Percentiles rank a stretch among this genome's conserved stretches.
Conservation (phyloP, 2,888 invertebrate species). For the Pristionchus exspectatus region DNA sequence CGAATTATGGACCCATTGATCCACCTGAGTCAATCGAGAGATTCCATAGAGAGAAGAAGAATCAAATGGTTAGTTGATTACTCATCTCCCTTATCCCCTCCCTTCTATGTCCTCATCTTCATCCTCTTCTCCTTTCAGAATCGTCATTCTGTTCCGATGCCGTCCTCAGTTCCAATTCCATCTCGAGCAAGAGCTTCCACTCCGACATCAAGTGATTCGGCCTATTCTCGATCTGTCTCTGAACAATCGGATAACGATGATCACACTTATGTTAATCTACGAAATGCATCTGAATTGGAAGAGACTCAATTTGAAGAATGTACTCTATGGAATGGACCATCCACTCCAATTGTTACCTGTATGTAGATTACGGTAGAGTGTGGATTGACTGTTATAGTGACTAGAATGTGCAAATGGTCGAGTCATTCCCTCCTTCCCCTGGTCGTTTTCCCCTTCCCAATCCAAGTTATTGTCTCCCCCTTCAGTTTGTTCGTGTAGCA, state of each 20-base stretch:
- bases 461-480: background rate
- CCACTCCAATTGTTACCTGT: constrained; percentile 8
- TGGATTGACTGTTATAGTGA: constrained; percentile 34
- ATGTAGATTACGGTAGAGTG: constrained; percentile 38
- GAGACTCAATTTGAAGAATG: constrained; percentile 54
- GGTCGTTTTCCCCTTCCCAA: background rate
- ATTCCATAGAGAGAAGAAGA: constrained; percentile 54
- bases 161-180: constrained; percentile 22
- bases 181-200: constrained; percentile 40
- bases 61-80: background rate
- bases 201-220: constrained; percentile 44
- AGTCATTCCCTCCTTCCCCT: constrained; percentile 17
- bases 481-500: constrained; percentile 18
- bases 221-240: constrained; percentile 52
- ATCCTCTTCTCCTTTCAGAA: background rate
- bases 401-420: constrained; percentile 43
- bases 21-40: constrained; percentile 62
- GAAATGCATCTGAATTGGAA: background rate
- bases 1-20: constrained; percentile 70
- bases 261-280: constrained; percentile 52
- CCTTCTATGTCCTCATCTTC: background rate
- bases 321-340: constrained; percentile 25
- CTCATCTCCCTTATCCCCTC: background rate
- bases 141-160: background rate
- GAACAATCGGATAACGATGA: constrained; percentile 49